These are phyloP conservation scores for Scolopax rusticola DNA, from an alignment of 2,797 vertebrate species.

Conservation along the genomic window DNA sequence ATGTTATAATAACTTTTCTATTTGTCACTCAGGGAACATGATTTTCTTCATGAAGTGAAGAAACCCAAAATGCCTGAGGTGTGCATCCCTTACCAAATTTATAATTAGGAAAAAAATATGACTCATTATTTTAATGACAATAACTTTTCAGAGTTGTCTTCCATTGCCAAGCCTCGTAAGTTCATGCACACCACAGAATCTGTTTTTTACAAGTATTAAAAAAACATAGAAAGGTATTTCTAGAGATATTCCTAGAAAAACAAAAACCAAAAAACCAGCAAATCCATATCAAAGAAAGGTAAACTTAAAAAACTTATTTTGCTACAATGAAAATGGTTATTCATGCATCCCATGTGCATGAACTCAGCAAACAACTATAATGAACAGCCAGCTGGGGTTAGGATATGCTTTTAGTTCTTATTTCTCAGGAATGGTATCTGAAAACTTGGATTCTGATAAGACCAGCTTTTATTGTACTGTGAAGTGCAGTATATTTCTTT, in stretches of 20 bases:
- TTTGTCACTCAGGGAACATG: background rate
- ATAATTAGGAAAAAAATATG: background rate
- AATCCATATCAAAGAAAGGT: background rate
- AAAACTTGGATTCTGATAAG: background rate
- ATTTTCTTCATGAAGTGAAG: background rate
- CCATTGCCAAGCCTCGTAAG: background rate
- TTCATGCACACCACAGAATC: background rate
- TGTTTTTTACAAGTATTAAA: background rate
- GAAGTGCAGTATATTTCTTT: background rate
- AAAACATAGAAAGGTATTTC: background rate
- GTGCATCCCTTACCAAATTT: background rate
- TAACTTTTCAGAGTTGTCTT: background rate
- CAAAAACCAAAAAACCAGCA: background rate
- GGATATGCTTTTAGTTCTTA: background rate
- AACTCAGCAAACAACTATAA: background rate
- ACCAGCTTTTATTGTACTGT: background rate
- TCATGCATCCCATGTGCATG: background rate
- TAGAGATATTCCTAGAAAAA: background rate
- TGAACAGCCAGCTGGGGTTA: background rate
- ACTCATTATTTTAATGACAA: background rate
- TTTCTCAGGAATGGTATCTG: background rate
- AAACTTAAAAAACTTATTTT: background rate
- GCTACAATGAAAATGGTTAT: background rate
- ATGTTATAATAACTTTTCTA: background rate
- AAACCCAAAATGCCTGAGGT: slow-evolving; percentile 17